A percentile compares a stretch with the other conserved stretches of the same genome.
Evolutionary conservation across 2,797 vertebrate species (phyloP).

Genomic region (Synanceia verrucosa): DNA sequence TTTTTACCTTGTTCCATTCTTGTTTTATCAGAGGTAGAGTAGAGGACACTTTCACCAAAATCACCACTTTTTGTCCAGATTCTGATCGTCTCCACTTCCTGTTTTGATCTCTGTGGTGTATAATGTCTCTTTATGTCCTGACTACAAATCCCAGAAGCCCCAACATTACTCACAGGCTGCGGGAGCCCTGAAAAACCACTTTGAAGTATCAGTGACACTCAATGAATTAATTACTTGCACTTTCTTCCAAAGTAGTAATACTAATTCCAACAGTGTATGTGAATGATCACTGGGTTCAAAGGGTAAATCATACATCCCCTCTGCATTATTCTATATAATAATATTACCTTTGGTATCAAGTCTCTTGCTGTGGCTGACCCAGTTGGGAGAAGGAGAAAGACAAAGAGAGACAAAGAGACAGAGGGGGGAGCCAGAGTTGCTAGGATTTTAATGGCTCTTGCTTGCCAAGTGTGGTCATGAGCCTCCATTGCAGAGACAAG

Average conservation of each 20-base stretch:
- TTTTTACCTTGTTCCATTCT: too few species aligned
- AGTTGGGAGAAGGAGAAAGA: constrained; percentile 50
- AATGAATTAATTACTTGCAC: too few species aligned
- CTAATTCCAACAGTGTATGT: not conserved
- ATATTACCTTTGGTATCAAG: constrained; percentile 36
- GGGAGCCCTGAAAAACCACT: too few species aligned
- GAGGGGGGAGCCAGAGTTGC: constrained; percentile 53
- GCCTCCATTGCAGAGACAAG: constrained; percentile 56
- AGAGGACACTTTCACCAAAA: too few species aligned
- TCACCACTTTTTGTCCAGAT: too few species aligned
- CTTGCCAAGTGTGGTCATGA: constrained; percentile 63
- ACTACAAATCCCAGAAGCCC: too few species aligned
- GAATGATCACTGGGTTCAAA: not conserved
- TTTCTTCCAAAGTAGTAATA: not conserved
- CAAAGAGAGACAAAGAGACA: constrained; percentile 47
- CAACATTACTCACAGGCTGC: too few species aligned
- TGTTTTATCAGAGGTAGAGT: too few species aligned
- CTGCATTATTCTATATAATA: constrained; percentile 5
- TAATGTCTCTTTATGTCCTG: too few species aligned
- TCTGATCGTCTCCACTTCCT: too few species aligned
- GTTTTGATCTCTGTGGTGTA: too few species aligned
- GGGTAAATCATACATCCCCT: not conserved
- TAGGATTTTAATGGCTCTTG: constrained; percentile 63
- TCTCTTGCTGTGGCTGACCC: constrained; percentile 52
- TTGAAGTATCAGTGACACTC: too few species aligned